Evolutionary conservation across 37 sponge, comb jelly and placozoan genomes (phyloP).

Genomic region (Geodia barretti): DNA sequence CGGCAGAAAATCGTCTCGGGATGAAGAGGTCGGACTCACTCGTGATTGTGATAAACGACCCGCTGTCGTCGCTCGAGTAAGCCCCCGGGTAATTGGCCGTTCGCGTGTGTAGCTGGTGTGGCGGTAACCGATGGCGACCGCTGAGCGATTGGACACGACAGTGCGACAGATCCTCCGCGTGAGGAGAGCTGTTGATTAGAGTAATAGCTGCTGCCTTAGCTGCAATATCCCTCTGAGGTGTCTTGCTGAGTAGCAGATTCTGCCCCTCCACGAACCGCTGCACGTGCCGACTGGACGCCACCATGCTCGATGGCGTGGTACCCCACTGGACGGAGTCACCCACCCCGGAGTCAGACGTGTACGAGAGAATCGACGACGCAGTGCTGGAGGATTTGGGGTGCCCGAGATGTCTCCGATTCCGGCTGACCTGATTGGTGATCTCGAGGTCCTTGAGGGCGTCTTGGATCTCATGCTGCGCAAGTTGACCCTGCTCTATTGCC

Average conservation of each 20-base stretch:
- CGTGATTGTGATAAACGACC: conserved; percentile 53
- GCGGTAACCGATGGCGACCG: not conserved
- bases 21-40: conserved; percentile 61
- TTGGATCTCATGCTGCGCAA: conserved; percentile 32
- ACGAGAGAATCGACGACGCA: conserved; percentile 20
- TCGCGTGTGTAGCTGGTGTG: not conserved
- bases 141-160: not conserved
- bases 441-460: conserved; percentile 60
- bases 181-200: conserved; percentile 49
- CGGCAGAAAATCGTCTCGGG: conserved; percentile 15
- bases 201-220: conserved; percentile 63
- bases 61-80: conserved; percentile 24
- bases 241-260: not conserved
- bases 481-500: conserved; percentile 25
- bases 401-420: not conserved
- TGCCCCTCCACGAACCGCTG: conserved; percentile 35
- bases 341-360: conserved; percentile 58
- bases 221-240: conserved; percentile 23
- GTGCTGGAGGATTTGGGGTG: not conserved
- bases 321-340: conserved; percentile 17
- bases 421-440: conserved; percentile 43
- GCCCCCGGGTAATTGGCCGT: not conserved
- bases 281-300: conserved; percentile 1
- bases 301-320: not conserved
- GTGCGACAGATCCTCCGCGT: conserved; percentile 32